Evolutionary conservation across 2,113 vertebrate genomes (phyloP), one percentile per base, ranked within the genome.

Genomic region (Nymphicus hollandicus): DNA sequence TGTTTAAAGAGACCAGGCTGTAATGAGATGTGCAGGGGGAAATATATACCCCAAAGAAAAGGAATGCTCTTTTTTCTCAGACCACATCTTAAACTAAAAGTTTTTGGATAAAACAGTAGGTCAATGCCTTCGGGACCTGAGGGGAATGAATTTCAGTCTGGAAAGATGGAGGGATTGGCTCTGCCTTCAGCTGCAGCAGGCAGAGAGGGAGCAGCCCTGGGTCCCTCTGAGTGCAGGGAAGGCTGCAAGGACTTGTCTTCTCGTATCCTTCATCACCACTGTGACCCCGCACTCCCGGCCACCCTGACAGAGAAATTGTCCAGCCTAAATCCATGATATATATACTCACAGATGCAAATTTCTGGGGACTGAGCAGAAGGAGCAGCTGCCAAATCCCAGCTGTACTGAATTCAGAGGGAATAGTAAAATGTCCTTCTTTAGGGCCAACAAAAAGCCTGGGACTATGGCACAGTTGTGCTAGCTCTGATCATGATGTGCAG

Each of bases 251-350:
- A 37, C n/a, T 70, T 5, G 0, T 61, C 28, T 39, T 49, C 39
- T 63, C 0, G 0, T n/a, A 60, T 6, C 11, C 17, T n/a, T 73
- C 6, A 10, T 29, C 2, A 0, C 24, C 25, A 10, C 4, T 5
- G 16, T 19, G 39, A 58, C 13, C 29, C 53, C 49, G 17, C 1
- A 2, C 29, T 66, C 35, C 31, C 5, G 19, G 23, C 52, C 35
- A 41, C 44, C 28, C 60, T 47, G 35, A 28, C 44, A 37, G 43
- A 91, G 39, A 69, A 70, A 39, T 8, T 28, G 11, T 44, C 79
- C 85, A 76, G 29, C 13, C n/a, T 61, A 31, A 83, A 13, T 4
- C 28, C 29, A 10, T 24, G 13, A 39, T 13, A 37, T 8, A 1
- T 28, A 1, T 11, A 55, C 2, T 27, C 43, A 50, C 22, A 65